A percentile compares a stretch with the other conserved stretches of the same genome.
Evolutionary conservation across 2,888 invertebrate genomes (phyloP).

Genomic region (Ophraella communa): DNA sequence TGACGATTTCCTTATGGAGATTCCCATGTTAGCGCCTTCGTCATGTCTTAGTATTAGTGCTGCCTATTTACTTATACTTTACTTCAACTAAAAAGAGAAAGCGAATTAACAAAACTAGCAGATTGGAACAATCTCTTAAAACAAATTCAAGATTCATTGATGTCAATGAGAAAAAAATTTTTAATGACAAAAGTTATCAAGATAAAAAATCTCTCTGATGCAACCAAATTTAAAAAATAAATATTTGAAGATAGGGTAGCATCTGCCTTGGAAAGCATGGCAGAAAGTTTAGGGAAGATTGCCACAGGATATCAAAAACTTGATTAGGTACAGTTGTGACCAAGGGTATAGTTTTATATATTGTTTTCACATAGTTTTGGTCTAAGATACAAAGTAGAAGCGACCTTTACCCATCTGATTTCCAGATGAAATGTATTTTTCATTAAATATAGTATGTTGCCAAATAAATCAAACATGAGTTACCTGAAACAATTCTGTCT

Average conservation of each 20-base stretch:
- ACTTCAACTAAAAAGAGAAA: conserved; percentile 6
- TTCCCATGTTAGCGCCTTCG: too few species aligned
- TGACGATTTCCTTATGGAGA: too few species aligned
- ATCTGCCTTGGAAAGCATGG: conserved; percentile 16
- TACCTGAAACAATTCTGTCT: too few species aligned
- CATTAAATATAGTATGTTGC: too few species aligned
- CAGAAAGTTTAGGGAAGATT: conserved; percentile 7
- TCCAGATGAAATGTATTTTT: too few species aligned
- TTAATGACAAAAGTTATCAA: conserved; percentile 9
- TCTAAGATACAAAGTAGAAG: too few species aligned
- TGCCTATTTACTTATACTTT: conserved; percentile 1
- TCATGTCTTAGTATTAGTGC: not conserved
- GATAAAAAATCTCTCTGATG: conserved; percentile 8
- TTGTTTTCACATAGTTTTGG: not conserved
- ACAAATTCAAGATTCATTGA: conserved; percentile 19
- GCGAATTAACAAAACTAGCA: conserved; percentile 9
- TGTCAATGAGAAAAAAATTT: conserved; percentile 11
- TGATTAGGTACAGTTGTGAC: not conserved
- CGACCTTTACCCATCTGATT: too few species aligned
- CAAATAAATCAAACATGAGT: too few species aligned
- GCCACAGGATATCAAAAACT: conserved; percentile 13
- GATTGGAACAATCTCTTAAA: conserved; percentile 12
- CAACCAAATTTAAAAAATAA: not conserved
- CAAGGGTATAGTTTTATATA: not conserved
- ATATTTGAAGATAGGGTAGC: not conserved